Base-by-base conservation (phyloP, 2,797 vertebrate genomes). In the Lithobates pipiens region DNA sequence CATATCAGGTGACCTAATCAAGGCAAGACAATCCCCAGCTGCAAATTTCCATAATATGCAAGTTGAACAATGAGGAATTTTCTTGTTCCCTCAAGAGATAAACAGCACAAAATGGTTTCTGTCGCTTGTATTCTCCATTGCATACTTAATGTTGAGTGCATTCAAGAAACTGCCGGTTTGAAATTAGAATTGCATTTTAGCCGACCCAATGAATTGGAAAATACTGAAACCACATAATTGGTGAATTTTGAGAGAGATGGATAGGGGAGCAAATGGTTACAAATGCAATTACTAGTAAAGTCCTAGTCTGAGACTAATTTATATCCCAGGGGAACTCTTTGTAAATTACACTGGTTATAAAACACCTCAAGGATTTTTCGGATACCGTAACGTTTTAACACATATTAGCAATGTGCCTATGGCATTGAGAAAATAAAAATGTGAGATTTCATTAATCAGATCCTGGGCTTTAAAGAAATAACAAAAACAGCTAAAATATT, bases 241-340 rank as follows among this genome's bases (percentile, higher is more conserved):
- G 85, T 34, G 76, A 79, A 79, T 87, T 87, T 83, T 83, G 76
- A 87, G 81, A 57, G 85, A 87, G 85, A 87, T 83, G 85, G 76
- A 87, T 87, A 87, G 80, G 85, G 71, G 71, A 75, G 85, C 70
- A 87, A 87, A 83, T 87, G 80, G 80, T 83, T 87, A 87, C 85
- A 87, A 87, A 87, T 87, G 85, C 85, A 83, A 87, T 87, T 87
- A 87, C 85, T 87, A 87, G 85, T 79, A 80, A 80, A 87, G 76
- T 87, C 85, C 81, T 87, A 87, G 85, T 83, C 85, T 87, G 85
- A 83, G 85, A 87, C 85, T 87, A 87, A 87, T 87, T 87, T 83
- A 61, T 75, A 79, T 87, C 85, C 85, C 81, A 44, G 25, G 85
- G 85, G 85, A 82, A 75, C 80, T 27, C 70, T 80, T 82, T 78